Conservation (phyloP, 2,888 invertebrate species). For the Megalurothrips usitatus region DNA sequence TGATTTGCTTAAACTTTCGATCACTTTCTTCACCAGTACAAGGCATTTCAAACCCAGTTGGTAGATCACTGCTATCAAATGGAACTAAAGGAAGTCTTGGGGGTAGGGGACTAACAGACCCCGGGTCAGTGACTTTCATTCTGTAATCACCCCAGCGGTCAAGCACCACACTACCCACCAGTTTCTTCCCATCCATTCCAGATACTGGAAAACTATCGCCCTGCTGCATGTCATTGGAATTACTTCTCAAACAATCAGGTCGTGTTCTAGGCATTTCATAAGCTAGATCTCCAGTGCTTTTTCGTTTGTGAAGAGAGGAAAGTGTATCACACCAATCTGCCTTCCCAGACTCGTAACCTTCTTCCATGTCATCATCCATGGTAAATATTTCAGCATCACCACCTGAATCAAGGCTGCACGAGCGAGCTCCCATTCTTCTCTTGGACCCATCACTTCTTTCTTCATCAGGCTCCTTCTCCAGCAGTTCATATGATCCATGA, state of each 20-base stretch:
- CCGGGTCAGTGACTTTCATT: conserved; percentile 4
- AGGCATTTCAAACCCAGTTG: conserved; percentile 5
- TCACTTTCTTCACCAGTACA: conserved; percentile 10
- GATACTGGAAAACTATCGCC: background rate
- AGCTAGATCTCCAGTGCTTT: background rate
- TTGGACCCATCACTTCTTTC: background rate
- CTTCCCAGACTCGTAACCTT: conserved; percentile 36
- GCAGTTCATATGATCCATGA: conserved; percentile 81
- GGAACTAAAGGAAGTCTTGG: background rate
- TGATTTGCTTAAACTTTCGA: conserved; percentile 12
- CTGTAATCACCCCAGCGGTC: background rate
- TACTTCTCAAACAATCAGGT: background rate
- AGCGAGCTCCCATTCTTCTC: conserved; percentile 46
- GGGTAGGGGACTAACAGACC: background rate
- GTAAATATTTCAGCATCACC: conserved; percentile 70
- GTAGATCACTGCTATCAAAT: conserved; percentile 5
- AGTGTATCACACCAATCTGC: conserved; percentile 16
- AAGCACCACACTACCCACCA: background rate
- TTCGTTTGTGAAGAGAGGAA: background rate
- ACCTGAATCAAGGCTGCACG: conserved; percentile 72
- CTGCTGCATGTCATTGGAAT: background rate
- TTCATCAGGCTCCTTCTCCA: conserved; percentile 67
- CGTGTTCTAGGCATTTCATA: conserved; percentile 9
- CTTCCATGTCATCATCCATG: conserved; percentile 56
- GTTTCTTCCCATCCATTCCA: conserved; percentile 15